Conservation (phyloP, 2,113 vertebrate genomes). For the Vulpes vulpes region DNA sequence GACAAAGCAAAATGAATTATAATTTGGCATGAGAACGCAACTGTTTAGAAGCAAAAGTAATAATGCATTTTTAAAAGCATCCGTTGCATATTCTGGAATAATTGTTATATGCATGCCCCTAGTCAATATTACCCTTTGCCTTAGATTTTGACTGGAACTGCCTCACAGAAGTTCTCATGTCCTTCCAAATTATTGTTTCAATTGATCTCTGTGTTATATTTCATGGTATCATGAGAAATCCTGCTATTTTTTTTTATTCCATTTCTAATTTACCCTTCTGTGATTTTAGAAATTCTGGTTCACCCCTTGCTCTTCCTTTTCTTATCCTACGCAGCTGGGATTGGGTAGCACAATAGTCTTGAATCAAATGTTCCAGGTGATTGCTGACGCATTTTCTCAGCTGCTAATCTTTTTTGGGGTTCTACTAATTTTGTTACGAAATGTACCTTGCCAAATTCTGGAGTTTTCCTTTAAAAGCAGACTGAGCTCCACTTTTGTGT, state of each 20-base stretch:
- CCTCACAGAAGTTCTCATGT: constrained; percentile 91
- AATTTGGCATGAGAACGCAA: constrained; percentile 49
- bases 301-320: constrained; percentile 91
- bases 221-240: constrained; percentile 93
- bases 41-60: constrained; percentile 25
- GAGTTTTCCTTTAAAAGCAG: constrained; percentile 91
- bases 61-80: constrained; percentile 40
- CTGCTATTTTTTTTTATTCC: constrained; percentile 92
- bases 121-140: constrained; percentile 93
- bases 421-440: constrained; percentile 92
- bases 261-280: constrained; percentile 94
- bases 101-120: constrained; percentile 90
- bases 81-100: constrained; percentile 86
- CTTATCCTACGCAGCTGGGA: constrained; percentile 90
- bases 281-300: constrained; percentile 90
- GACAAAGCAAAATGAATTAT: constrained; percentile 63
- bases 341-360: constrained; percentile 90
- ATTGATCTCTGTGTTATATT: constrained; percentile 93
- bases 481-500: constrained; percentile 91
- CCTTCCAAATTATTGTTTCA: constrained; percentile 93
- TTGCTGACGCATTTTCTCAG: constrained; percentile 93
- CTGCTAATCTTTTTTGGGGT: constrained; percentile 93
- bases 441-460: constrained; percentile 91
- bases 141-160: constrained; percentile 93
- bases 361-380: constrained; percentile 91